Conservation (phyloP, 2,113 vertebrate species). For the Erinaceus europaeus region DNA sequence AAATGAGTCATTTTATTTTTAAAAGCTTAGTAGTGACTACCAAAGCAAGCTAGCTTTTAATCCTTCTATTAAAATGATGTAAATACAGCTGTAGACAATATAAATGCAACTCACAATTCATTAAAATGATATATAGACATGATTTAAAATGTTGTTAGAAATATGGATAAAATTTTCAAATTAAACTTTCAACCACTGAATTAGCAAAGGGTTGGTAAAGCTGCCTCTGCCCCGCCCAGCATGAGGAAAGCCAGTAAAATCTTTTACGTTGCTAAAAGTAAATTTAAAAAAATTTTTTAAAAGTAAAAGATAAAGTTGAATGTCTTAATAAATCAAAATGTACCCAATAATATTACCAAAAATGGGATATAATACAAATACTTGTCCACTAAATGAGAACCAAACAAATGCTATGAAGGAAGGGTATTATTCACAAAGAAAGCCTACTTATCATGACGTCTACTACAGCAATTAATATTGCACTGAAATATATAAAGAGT, state of each 20-base stretch:
- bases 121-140: neutral
- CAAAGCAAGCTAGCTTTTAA: neutral
- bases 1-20: neutral
- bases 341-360: neutral
- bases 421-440: conserved; percentile 44
- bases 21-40: neutral
- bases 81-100: neutral
- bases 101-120: neutral
- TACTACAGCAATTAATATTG: neutral
- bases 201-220: neutral
- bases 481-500: neutral
- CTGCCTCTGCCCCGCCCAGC: rapidly evolving
- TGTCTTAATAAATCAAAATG: neutral
- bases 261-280: neutral
- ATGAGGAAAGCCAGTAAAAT: neutral
- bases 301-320: conserved; percentile 31
- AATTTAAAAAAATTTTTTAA: neutral
- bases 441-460: conserved; percentile 38
- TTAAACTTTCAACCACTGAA: neutral
- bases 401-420: neutral
- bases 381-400: neutral
- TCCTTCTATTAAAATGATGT: neutral
- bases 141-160: neutral
- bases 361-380: neutral
- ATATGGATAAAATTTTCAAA: neutral